Base-by-base conservation (phyloP, 2,888 invertebrate species). In the Scaptomyza cyrtandrae region DNA sequence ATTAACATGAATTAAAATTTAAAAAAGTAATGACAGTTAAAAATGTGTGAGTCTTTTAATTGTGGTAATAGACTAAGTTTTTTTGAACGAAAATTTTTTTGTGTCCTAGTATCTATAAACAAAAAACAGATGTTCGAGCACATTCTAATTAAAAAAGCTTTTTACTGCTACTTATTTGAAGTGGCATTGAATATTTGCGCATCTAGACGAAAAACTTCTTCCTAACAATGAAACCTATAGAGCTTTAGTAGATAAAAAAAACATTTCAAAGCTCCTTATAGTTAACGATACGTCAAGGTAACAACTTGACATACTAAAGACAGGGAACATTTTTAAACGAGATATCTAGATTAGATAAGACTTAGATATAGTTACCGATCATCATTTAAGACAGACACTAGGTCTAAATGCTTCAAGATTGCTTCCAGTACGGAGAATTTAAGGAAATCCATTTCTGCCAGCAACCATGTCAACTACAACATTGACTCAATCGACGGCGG, bases 401-500 rank as follows among this genome's bases (percentile, higher is more conserved):
- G 55, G 44, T 43, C 44, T 27, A 55, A 14, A 41, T 50, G 11
- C 3, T 7, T 13, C 46, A 65, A 84, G 71, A 74, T 11, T 27
- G 48, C 41, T 16, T 14, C 10, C 49, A 66, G 75, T 59, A 24
- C 39, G 33, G 39, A 11, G 39, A 50, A 61, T 70, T 70, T 33
- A 31, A 46, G 43, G 24, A 29, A 37, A 6, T 43, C 2, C 0
- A 37, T 7, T 11, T 2, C 9, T 9, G 39, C 29, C 14, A 39
- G 24, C 5, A 19, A 67, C 10, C 13, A 82, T 85, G 82, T 58
- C 86, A 19, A 67, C 29, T 16, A 53, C 60, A 48, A 64, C 64
- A 14, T 9, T 46, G 14, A 19, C 55, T 13, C 46, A 59, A 14
- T 57, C 71, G 0, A 49, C 63, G 58, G 57, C 53, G 31, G 44